Evolutionary conservation across 2,113 vertebrate species (phyloP), one percentile per base, ranked within the genome.

Genomic region (Sinosuthora webbiana): DNA sequence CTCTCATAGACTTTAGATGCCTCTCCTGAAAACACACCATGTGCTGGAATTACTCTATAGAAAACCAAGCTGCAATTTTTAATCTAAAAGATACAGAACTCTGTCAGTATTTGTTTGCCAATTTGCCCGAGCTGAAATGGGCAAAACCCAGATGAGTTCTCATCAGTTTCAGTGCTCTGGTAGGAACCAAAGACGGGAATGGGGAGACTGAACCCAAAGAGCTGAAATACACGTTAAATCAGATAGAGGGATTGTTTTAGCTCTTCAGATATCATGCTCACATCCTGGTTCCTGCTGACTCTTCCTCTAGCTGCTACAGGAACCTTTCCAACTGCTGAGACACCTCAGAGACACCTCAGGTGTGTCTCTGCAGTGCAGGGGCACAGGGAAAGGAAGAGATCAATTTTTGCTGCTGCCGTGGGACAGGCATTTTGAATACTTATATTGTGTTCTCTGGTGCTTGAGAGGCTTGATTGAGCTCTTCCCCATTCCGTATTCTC

Each of bases 401-500:
- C 11, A 1, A 10, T 4, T 31, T 22, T 21, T 55, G 15, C 59
- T 86, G 35, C 50, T 74, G 23, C 2, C 0, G 2, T 57, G 39
- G 37, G 37, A 57, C 7, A 10, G 47, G 31, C 6, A 47, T 41
- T 82, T 53, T 20, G 10, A 56, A 39, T 23, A 12, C 18, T 70
- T 79, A 25, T 31, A 16, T 42, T 14, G 37, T 15, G 6, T 44
- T 91, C 59, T 50, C 25, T 37, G 39, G 22, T 0, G 2, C 37
- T 80, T 55, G 45, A 85, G 35, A 44, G 15, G 67, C 47, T 76
- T 50, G 33, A 30, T 16, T 22, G 49, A 87, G 45, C 30, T 73
- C 53, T 33, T 45, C 12, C 20, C 15, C 6, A 3, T 33, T 20
- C 23, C 0, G 0, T 41, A 14, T 44, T 17, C 39, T 37, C 13